A percentile compares a stretch with the other conserved stretches of the same genome.
Conservation (phyloP, 2,797 vertebrate species). For the Hemibagrus guttatus region DNA sequence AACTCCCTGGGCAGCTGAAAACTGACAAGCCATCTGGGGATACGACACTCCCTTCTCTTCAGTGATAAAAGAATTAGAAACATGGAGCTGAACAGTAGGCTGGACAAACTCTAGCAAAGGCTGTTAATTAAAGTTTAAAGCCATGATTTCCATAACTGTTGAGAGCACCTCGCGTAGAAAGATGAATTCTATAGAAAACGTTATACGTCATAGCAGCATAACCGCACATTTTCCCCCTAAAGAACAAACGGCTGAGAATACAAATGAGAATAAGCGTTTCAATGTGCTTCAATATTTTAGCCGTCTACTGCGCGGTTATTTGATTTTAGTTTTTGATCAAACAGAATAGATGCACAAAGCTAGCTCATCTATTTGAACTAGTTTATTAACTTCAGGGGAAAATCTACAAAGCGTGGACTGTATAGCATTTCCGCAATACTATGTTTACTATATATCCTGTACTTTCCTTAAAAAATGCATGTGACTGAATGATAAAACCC, state of each 20-base stretch:
- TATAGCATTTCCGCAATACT: not conserved
- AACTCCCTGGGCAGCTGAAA: conserved; percentile 18
- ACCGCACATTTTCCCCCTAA: not conserved
- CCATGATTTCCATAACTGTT: conserved; percentile 21
- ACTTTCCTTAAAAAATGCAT: not conserved
- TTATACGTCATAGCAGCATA: not conserved
- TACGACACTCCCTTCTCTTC: conserved; percentile 8
- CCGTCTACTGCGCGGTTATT: no score
- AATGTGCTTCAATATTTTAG: not conserved
- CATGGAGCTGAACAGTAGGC: conserved; percentile 1
- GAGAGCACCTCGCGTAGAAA: not conserved
- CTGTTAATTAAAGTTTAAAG: conserved; percentile 34
- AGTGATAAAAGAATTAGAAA: not conserved
- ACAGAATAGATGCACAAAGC: not conserved
- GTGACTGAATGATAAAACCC: not conserved
- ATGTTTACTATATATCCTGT: not conserved
- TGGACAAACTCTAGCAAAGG: not conserved
- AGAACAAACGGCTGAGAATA: not conserved
- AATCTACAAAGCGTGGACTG: not conserved
- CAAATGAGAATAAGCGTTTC: not conserved
- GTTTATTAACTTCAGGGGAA: not conserved
- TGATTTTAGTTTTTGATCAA: not conserved
- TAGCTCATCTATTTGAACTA: not conserved
- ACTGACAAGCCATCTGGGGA: conserved; percentile 33
- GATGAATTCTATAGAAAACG: not conserved